Conservation (phyloP, 2,888 invertebrate species). For the Limnephilus rhombicus region DNA sequence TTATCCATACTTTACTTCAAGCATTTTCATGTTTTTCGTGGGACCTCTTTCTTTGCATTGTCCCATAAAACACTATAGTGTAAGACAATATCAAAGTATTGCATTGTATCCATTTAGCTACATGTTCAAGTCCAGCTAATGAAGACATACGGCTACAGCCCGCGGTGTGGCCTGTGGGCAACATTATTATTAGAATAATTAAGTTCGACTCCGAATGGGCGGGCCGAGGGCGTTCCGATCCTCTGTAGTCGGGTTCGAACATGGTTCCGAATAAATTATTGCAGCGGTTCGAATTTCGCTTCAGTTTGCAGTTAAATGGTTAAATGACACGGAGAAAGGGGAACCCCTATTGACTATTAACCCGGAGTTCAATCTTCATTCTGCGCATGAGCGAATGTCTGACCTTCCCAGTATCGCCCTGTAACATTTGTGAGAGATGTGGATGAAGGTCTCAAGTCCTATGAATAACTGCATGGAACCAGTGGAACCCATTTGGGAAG, state of each 20-base stretch:
- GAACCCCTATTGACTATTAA: neutral
- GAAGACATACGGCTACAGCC: neutral
- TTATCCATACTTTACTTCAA: too few species aligned
- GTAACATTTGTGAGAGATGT: too few species aligned
- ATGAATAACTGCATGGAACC: too few species aligned
- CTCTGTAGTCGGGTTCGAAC: neutral
- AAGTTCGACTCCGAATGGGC: constrained; percentile 2
- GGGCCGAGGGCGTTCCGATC: neutral
- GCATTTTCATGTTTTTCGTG: too few species aligned
- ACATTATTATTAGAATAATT: constrained; percentile 3
- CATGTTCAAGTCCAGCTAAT: neutral
- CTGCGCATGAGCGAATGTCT: neutral
- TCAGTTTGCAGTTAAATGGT: neutral
- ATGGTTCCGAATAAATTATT: neutral
- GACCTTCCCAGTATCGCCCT: neutral
- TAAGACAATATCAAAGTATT: too few species aligned
- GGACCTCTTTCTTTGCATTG: too few species aligned
- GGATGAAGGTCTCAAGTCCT: too few species aligned
- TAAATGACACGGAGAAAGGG: neutral
- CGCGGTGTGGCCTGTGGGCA: neutral
- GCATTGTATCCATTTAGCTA: neutral
- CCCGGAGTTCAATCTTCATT: neutral
- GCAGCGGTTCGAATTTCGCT: neutral
- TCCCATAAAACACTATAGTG: too few species aligned
- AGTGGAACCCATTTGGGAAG: too few species aligned